Evolutionary conservation across 2,797 vertebrate species (phyloP).

Genomic region (Falco berigora): DNA sequence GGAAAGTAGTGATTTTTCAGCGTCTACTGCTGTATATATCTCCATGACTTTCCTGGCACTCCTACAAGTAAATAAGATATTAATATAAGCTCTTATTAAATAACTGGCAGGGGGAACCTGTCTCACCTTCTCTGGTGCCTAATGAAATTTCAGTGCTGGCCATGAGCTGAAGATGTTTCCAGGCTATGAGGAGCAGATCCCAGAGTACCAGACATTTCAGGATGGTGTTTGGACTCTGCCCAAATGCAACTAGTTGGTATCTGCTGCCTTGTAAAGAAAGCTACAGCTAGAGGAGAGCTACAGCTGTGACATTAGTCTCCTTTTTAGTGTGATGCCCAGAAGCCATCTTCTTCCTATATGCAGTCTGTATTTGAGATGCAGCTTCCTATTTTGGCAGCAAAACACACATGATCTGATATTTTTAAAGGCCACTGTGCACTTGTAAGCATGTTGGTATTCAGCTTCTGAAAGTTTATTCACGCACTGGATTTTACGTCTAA

Average conservation of each 20-base stretch:
- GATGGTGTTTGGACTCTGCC: neutral
- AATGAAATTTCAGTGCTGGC: neutral
- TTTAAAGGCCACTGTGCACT: neutral
- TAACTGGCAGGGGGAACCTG: neutral
- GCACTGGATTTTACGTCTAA: neutral
- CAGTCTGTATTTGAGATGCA: neutral
- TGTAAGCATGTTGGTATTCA: neutral
- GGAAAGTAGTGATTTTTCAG: neutral
- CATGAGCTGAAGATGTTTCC: neutral
- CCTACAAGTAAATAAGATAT: neutral
- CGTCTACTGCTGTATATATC: neutral
- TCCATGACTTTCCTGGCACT: neutral
- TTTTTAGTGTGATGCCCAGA: neutral
- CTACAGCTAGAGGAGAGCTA: neutral
- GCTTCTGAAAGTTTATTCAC: neutral
- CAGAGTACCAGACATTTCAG: neutral
- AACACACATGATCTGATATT: neutral
- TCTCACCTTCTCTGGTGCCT: neutral
- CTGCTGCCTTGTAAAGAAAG: neutral
- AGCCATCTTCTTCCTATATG: neutral
- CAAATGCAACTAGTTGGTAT: neutral
- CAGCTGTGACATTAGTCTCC: neutral
- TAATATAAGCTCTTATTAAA: neutral
- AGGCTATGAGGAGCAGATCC: neutral
- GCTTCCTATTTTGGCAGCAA: neutral